phyloP scores from a whole-genome alignment of 1,140 invertebrate species.

The Homalodisca vitripennis region DNA sequence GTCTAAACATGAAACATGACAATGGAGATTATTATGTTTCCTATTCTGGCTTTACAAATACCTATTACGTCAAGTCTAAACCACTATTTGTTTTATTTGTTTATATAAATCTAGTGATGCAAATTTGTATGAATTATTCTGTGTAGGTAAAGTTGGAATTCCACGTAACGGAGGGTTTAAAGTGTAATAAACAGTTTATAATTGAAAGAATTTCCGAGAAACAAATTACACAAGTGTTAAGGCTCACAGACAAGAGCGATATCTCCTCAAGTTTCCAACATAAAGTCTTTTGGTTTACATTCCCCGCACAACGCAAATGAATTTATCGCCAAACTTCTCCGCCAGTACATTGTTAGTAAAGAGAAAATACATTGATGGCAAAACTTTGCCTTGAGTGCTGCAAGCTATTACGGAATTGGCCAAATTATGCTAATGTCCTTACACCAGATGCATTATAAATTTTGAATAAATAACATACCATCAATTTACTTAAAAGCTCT shows the following conservation, averaged over 20 bases:
- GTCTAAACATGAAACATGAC: no score
- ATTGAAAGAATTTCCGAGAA: slow-evolving; percentile 11
- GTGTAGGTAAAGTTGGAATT: no score
- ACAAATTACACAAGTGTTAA: slow-evolving; percentile 11
- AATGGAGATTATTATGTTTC: no score
- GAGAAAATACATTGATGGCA: slow-evolving; percentile 24
- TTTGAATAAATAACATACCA: no score
- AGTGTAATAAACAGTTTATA: neutral
- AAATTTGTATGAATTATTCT: no score
- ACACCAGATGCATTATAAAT: neutral
- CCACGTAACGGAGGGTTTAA: no score
- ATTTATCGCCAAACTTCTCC: slow-evolving; percentile 18
- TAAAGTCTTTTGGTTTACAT: slow-evolving; percentile 26
- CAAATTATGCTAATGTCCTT: slow-evolving; percentile 8
- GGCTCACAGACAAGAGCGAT: neutral
- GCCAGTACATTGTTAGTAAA: slow-evolving; percentile 11
- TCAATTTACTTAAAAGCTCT: no score
- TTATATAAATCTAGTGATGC: no score
- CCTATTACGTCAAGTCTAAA: no score
- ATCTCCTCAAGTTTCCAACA: neutral
- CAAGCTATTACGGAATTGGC: slow-evolving; percentile 9
- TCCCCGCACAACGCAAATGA: slow-evolving; percentile 21
- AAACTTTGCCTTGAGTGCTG: slow-evolving; percentile 12
- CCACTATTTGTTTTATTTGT: no score
- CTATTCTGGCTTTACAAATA: no score